Conservation (phyloP, 2,888 invertebrate genomes). For the Xylocampa areola region DNA sequence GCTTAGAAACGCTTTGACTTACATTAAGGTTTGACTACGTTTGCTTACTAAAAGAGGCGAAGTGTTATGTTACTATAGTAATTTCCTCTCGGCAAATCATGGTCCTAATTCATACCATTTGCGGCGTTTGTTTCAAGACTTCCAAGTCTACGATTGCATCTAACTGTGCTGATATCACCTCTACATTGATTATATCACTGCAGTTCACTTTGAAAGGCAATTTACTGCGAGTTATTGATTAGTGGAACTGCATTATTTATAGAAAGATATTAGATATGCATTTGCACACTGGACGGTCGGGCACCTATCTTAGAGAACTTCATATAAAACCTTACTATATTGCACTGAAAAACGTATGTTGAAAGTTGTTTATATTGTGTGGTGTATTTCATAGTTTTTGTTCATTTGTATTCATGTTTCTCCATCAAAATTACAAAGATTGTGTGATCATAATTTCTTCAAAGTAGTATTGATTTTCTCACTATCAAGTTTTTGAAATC, state of each 20-base stretch:
- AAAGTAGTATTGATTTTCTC: not conserved
- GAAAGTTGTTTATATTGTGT: not conserved
- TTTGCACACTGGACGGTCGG: conserved; percentile 27
- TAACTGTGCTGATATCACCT: not conserved
- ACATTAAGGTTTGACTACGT: conserved; percentile 5
- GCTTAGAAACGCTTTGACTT: conserved; percentile 1
- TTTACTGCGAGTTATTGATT: conserved; percentile 5
- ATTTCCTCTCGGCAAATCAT: not conserved
- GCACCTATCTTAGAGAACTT: not conserved
- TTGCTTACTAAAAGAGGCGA: not conserved
- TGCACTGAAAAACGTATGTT: not conserved
- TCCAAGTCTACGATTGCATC: conserved; percentile 15
- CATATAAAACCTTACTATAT: not conserved
- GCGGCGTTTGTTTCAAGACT: too few species aligned
- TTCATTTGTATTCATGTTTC: not conserved
- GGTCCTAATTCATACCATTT: conserved; percentile 4
- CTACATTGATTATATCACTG: not conserved
- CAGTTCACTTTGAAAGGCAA: not conserved
- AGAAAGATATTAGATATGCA: conserved; percentile 10
- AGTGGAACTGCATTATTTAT: not conserved
- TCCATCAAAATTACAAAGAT: not conserved
- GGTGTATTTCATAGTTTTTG: not conserved
- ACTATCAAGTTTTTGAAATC: too few species aligned
- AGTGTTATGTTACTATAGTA: not conserved
- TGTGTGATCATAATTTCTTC: not conserved